Evolutionary conservation across 2,888 invertebrate genomes (phyloP).

Genomic region (Cinara cedri): DNA sequence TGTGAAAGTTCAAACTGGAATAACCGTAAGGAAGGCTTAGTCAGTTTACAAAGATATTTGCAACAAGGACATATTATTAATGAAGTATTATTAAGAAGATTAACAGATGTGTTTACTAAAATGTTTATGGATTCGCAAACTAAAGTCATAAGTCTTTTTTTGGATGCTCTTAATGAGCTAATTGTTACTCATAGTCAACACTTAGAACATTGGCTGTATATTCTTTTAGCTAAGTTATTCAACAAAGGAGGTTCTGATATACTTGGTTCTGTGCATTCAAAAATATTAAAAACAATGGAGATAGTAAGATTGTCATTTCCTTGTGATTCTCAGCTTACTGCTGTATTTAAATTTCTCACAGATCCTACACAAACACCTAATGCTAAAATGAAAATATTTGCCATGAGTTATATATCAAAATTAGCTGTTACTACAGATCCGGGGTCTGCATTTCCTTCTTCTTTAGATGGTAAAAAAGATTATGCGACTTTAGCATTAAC

Average conservation of each 20-base stretch:
- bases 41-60: constrained; percentile 77
- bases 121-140: constrained; percentile 98
- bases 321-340: constrained; percentile 68
- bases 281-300: constrained; percentile 84
- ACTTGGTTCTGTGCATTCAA: constrained; percentile 87
- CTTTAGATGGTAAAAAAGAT: constrained; percentile 59
- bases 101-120: constrained; percentile 92
- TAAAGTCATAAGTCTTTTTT: constrained; percentile 86
- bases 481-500: constrained; percentile 72
- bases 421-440: constrained; percentile 66
- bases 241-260: constrained; percentile 91
- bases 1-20: constrained; percentile 92
- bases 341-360: constrained; percentile 76
- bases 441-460: constrained; percentile 60
- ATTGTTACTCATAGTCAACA: constrained; percentile 85
- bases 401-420: constrained; percentile 72
- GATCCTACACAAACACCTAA: constrained; percentile 94
- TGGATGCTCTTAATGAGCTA: constrained; percentile 91
- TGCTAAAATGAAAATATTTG: constrained; percentile 77
- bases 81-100: constrained; percentile 76
- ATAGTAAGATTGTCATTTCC: constrained; percentile 74
- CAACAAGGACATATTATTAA: constrained; percentile 73
- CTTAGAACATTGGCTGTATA: constrained; percentile 91
- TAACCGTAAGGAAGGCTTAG: constrained; percentile 92
- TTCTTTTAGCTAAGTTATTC: constrained; percentile 83